Evolutionary conservation across 2,113 vertebrate genomes (phyloP).

Genomic region (Oncorhynchus kisutch): DNA sequence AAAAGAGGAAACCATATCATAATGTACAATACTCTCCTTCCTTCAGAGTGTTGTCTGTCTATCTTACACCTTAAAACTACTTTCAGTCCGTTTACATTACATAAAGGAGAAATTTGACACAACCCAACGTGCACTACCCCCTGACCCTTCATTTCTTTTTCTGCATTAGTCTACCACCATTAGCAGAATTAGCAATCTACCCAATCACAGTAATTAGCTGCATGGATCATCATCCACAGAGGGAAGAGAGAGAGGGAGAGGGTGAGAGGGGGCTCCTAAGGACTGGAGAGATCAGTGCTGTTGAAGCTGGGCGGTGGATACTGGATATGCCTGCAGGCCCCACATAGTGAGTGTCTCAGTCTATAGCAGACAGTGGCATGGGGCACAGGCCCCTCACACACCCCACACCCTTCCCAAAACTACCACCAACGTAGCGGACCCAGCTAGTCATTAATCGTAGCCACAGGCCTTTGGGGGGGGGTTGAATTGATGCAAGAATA

Average conservation of each 20-base stretch:
- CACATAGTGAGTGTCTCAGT: constrained; percentile 12
- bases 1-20: not conserved
- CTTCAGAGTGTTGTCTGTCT: not conserved
- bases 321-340: constrained; percentile 29
- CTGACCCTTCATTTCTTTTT: constrained; percentile 10
- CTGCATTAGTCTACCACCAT: constrained; percentile 2
- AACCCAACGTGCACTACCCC: not conserved
- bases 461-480: constrained; percentile 69
- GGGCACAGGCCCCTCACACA: not conserved
- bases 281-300: constrained; percentile 47
- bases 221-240: constrained; percentile 30
- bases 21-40: not conserved
- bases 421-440: constrained; percentile 59
- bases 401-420: not conserved
- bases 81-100: not conserved
- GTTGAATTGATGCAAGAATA: constrained; percentile 72
- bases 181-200: constrained; percentile 43
- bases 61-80: not conserved
- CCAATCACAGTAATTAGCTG: constrained; percentile 52
- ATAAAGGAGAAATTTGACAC: not conserved
- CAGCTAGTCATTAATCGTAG: constrained; percentile 70
- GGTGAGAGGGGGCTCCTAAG: constrained; percentile 32
- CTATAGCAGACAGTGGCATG: not conserved
- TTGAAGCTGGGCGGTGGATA: constrained; percentile 18
- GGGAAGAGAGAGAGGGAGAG: not conserved